Conservation (phyloP, 2,113 vertebrate species). For the Nannobrachium achirus region DNA sequence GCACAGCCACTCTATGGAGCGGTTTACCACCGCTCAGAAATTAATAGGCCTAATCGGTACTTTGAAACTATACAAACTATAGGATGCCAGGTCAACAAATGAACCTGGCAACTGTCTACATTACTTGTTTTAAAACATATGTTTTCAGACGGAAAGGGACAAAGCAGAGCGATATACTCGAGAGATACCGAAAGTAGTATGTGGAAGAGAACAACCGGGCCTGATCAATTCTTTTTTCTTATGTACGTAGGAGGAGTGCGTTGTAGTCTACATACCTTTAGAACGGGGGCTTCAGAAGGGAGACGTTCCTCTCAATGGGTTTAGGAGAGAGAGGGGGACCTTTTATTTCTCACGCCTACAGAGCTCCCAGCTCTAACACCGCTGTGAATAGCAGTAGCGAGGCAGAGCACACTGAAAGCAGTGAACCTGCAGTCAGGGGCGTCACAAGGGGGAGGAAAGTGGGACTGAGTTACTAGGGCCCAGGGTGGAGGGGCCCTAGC, state of each 20-base stretch:
- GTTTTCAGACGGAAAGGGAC: no score
- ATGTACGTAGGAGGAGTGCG: constrained; percentile 61
- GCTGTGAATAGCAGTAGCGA: constrained; percentile 71
- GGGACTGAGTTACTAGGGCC: no score
- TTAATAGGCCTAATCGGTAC: no score
- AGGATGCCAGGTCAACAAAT: no score
- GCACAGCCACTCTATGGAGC: no score
- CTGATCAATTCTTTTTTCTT: constrained; percentile 48
- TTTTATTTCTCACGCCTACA: constrained; percentile 67
- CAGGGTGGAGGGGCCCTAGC: no score
- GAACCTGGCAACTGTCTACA: no score
- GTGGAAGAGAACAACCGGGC: constrained; percentile 27
- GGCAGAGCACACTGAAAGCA: constrained; percentile 59
- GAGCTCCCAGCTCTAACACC: constrained; percentile 51
- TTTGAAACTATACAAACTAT: no score
- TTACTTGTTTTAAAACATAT: no score
- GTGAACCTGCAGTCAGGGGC: constrained; percentile 68
- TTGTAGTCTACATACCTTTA: constrained; percentile 63
- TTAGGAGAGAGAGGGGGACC: constrained; percentile 53
- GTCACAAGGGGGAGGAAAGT: no score
- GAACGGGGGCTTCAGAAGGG: constrained; percentile 55
- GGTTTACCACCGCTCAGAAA: no score
- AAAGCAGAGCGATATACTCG: no score
- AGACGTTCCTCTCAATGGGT: constrained; percentile 66
- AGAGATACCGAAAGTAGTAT: constrained; percentile 29